Evolutionary conservation across 2,888 invertebrate genomes (phyloP).

Genomic region (Cylloceria caligata): DNA sequence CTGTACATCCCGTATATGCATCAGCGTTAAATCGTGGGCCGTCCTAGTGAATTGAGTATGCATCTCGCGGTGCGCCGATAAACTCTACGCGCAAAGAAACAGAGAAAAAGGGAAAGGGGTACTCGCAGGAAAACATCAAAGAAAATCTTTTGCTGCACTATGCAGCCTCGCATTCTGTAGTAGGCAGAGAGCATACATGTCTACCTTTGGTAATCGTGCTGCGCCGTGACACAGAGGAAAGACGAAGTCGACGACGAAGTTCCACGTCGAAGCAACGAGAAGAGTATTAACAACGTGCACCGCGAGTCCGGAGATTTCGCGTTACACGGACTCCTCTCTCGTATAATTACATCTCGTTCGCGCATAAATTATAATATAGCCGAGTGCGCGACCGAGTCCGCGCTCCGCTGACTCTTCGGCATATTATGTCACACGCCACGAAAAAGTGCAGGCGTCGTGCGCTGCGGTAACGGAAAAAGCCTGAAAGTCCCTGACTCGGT

Average conservation of each 20-base stretch:
- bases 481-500: conserved; percentile 19
- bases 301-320: neutral
- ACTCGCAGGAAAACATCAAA: conserved; percentile 12
- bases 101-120: conserved; percentile 12
- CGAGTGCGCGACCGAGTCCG: neutral
- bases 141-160: conserved; percentile 18
- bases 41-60: conserved; percentile 5
- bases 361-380: conserved; percentile 37
- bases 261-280: neutral
- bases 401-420: conserved; percentile 38
- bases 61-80: conserved; percentile 24
- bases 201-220: conserved; percentile 2
- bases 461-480: conserved; percentile 20
- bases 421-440: conserved; percentile 36
- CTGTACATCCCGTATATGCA: no score
- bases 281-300: neutral
- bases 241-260: conserved; percentile 3
- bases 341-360: conserved; percentile 39
- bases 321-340: conserved; percentile 15
- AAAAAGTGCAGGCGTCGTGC: conserved; percentile 26
- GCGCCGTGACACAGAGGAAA: neutral
- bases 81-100: conserved; percentile 26
- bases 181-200: neutral
- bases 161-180: neutral
- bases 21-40: neutral